A percentile compares a stretch with the other conserved stretches of the same genome.
Evolutionary conservation across 2,888 invertebrate species (phyloP).

Genomic region (Chaetogeoica ovagalla): DNA sequence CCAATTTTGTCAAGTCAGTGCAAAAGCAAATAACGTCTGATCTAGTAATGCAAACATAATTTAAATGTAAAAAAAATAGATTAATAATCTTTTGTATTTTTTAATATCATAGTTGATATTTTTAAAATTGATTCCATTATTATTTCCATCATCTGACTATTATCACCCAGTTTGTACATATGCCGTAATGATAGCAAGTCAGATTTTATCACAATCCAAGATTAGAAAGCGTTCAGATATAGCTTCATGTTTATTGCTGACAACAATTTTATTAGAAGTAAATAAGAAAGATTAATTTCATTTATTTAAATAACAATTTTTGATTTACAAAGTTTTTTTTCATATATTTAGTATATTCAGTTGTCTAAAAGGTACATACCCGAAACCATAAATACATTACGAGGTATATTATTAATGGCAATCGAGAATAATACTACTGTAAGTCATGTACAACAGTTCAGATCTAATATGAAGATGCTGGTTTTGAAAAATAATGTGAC

Average conservation of each 20-base stretch:
- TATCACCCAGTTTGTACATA: conserved; percentile 87
- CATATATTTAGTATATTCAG: conserved; percentile 68
- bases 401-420: conserved; percentile 74
- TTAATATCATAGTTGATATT: conserved; percentile 67
- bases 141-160: conserved; percentile 90
- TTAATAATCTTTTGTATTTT: background rate
- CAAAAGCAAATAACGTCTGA: conserved; percentile 44
- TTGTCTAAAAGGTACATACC: conserved; percentile 82
- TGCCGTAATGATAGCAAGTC: conserved; percentile 77
- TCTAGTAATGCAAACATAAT: conserved; percentile 26
- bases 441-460: conserved; percentile 38
- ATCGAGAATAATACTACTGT: conserved; percentile 58
- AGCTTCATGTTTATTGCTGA: conserved; percentile 76
- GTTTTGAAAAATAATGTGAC: background rate
- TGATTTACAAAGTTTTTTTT: too few species aligned
- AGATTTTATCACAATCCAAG: conserved; percentile 71
- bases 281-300: conserved; percentile 55
- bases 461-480: conserved; percentile 31
- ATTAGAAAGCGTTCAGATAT: conserved; percentile 71
- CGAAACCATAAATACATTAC: conserved; percentile 76
- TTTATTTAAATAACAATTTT: background rate
- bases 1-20: conserved; percentile 62
- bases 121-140: conserved; percentile 76
- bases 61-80: background rate
- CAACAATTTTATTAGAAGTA: conserved; percentile 74